Percentiles rank a stretch among this genome's conserved stretches.
Conservation (phyloP, 2,888 invertebrate genomes). For the Campoplex capitator region DNA sequence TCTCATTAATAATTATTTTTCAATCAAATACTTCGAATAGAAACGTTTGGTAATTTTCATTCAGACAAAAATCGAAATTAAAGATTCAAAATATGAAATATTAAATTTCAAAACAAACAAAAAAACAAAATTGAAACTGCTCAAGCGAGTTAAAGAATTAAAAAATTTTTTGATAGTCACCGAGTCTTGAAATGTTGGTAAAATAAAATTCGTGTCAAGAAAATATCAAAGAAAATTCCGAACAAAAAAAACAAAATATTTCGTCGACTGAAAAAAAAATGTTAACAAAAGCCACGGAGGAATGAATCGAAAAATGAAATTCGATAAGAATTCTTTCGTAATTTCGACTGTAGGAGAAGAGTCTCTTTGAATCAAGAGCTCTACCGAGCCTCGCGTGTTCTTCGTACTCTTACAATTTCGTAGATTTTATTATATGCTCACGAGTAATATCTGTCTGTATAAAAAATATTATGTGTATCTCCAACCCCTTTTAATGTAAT, state of each 20-base stretch:
- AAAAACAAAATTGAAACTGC: no score
- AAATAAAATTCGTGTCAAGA: no score
- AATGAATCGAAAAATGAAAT: neutral
- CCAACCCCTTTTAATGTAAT: constrained; percentile 23
- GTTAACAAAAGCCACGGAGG: neutral
- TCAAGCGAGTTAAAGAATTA: no score
- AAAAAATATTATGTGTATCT: neutral
- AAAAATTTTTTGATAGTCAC: no score
- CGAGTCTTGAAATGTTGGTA: no score
- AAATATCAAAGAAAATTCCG: neutral
- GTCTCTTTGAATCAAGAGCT: constrained; percentile 58
- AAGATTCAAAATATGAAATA: no score
- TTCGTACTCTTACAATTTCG: constrained; percentile 10
- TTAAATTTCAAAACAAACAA: no score
- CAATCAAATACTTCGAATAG: no score
- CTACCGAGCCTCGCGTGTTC: constrained; percentile 58
- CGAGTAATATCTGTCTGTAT: neutral
- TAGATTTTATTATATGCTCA: neutral
- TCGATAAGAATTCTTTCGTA: neutral
- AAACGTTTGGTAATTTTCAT: no score
- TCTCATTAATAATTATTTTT: no score
- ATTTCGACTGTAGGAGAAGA: neutral
- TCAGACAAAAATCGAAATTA: no score
- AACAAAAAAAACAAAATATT: neutral
- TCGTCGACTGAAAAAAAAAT: neutral